Percentiles rank a stretch among this genome's conserved stretches.
phyloP scores from a whole-genome alignment of 2,888 invertebrate species.

The Cotesia congregata region DNA sequence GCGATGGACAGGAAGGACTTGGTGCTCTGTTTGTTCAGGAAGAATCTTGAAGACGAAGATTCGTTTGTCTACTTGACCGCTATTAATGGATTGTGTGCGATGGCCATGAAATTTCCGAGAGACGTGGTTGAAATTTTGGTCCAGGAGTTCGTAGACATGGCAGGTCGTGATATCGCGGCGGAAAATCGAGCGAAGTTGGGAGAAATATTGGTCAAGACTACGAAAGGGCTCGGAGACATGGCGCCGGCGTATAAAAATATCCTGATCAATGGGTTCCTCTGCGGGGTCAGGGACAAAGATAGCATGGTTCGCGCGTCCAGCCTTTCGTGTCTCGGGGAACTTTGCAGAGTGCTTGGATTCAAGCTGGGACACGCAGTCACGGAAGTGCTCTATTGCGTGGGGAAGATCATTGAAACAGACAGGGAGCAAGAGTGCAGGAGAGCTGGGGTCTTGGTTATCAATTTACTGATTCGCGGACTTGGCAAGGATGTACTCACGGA shows the following conservation, averaged over 20 bases:
- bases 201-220: slow-evolving; percentile 83
- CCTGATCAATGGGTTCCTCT: slow-evolving; percentile 80
- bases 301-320: slow-evolving; percentile 84
- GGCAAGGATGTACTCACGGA: slow-evolving; percentile 79
- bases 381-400: slow-evolving; percentile 83
- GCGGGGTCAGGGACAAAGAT: slow-evolving; percentile 79
- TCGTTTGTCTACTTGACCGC: slow-evolving; percentile 87
- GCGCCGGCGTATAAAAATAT: slow-evolving; percentile 78
- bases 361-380: slow-evolving; percentile 80
- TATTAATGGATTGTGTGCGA: slow-evolving; percentile 80
- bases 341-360: slow-evolving; percentile 82
- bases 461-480: slow-evolving; percentile 81
- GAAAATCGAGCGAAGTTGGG: slow-evolving; percentile 84
- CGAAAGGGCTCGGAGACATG: slow-evolving; percentile 80
- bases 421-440: slow-evolving; percentile 81
- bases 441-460: slow-evolving; percentile 84
- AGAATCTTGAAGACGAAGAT: slow-evolving; percentile 83
- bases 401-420: slow-evolving; percentile 79
- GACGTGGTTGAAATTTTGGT: slow-evolving; percentile 79
- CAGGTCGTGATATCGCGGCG: slow-evolving; percentile 68
- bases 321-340: slow-evolving; percentile 86
- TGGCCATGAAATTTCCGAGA: slow-evolving; percentile 78
- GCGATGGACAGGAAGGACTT: slow-evolving; percentile 77
- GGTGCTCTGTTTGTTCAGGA: slow-evolving; percentile 81
- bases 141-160: slow-evolving; percentile 75